Evolutionary conservation across 2,888 invertebrate genomes (phyloP), one percentile per base, ranked within the genome.

Genomic region (Aporophyla lueneburgensis): DNA sequence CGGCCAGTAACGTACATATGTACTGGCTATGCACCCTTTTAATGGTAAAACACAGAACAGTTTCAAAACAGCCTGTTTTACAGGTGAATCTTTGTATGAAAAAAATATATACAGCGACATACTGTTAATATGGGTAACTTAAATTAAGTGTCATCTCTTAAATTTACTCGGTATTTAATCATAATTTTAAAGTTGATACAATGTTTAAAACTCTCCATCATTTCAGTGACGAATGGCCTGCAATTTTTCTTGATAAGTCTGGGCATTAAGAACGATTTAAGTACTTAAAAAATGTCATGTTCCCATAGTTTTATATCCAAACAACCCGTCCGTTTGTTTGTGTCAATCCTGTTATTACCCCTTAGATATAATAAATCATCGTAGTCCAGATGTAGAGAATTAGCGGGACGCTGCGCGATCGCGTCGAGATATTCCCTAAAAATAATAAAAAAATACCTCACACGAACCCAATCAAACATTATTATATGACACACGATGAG

Each of bases 371-470:
- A 94, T 95, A 94, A 94, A 95, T 96, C 95, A 95, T 94, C 83
- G 86, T 87, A 88, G 87, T 89, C 93, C 94, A 93, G 92, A 94
- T 94, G 93, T 87, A 88, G 87, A 89, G 92, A 94, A 94, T 94
- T 94, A 94, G 94, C 93, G 89, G 91, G 88, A 86, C 89, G 91
- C 88, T 77, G 76, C 58, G 87, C 90, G 91, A 94, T 93, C 93
- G 90, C 89, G 86, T 91, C 91, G 92, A 92, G 92, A 91, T 89
- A 89, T 93, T 93, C 89, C 92, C 92, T 90, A 93, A 94, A 95
- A 95, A 94, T 89, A 92, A 92, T 91, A 93, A 96, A 96, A 94
- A 96, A 96, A 96, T 96, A 96, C 96, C 96, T 94, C 96, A 96
- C 96, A 96, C 95, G 95, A 94, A 88, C 90, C 93, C 93, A 95